These are phyloP conservation scores for Dryomyza anilis DNA, from an alignment of 2,888 invertebrate genomes.

Conservation along the genomic window DNA sequence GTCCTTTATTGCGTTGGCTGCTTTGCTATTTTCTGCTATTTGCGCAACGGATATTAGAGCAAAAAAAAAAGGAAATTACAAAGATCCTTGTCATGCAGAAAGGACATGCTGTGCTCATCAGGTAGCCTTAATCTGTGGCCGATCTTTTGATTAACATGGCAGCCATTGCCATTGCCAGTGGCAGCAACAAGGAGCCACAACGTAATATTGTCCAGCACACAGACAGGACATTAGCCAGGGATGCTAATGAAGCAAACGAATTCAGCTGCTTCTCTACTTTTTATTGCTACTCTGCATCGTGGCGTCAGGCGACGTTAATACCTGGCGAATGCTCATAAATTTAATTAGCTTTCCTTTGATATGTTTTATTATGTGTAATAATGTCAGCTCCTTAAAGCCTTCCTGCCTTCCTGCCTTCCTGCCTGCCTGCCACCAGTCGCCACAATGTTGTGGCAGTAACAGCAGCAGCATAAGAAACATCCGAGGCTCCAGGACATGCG, in stretches of 20 bases:
- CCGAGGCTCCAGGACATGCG: not conserved
- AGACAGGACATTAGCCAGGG: slow-evolving; percentile 2
- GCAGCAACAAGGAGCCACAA: not conserved
- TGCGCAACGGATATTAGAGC: slow-evolving; percentile 15
- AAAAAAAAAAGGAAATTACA: slow-evolving; percentile 20
- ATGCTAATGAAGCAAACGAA: slow-evolving; percentile 8
- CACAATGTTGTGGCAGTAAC: not conserved
- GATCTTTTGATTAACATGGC: slow-evolving; percentile 24
- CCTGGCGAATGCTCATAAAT: slow-evolving; percentile 13
- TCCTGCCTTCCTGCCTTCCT: too few relatives aligned
- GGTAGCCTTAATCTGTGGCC: slow-evolving; percentile 23
- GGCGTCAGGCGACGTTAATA: not conserved
- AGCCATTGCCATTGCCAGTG: not conserved
- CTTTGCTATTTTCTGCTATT: slow-evolving; percentile 22
- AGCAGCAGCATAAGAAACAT: not conserved
- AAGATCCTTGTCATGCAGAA: slow-evolving; percentile 13
- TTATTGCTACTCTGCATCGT: not conserved
- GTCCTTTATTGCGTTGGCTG: slow-evolving; percentile 29
- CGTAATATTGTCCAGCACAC: not conserved
- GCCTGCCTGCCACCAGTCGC: not conserved
- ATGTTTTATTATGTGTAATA: slow-evolving; percentile 17
- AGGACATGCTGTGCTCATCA: slow-evolving; percentile 20
- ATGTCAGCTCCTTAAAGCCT: too few relatives aligned
- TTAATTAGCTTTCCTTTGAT: slow-evolving; percentile 19
- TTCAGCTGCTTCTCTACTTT: not conserved